Conservation (phyloP, 2,113 vertebrate genomes). For the Tragulus kanchil region DNA sequence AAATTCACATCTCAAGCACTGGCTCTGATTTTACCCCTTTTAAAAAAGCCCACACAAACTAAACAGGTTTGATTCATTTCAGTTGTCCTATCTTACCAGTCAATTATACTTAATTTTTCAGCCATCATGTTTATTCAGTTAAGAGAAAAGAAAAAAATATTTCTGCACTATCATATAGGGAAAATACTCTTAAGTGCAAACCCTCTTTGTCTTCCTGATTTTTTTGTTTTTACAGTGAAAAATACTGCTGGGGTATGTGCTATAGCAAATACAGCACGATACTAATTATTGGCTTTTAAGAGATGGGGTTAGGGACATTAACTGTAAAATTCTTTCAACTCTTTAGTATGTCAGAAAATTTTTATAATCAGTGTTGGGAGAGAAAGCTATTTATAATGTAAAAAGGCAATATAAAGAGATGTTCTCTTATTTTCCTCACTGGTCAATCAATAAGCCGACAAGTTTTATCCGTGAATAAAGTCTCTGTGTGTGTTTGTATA, state of each 20-base stretch:
- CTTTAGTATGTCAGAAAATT: neutral
- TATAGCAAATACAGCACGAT: neutral
- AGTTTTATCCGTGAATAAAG: neutral
- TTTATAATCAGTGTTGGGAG: neutral
- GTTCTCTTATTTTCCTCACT: neutral
- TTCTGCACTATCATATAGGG: neutral
- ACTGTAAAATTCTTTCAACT: neutral
- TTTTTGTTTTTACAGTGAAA: slow-evolving; percentile 13
- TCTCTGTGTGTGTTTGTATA: neutral
- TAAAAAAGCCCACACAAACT: neutral
- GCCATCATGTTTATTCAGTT: neutral
- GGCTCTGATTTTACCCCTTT: slow-evolving; percentile 8
- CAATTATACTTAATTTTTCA: slow-evolving; percentile 35
- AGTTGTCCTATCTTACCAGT: neutral
- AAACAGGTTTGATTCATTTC: neutral
- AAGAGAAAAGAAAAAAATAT: slow-evolving; percentile 25
- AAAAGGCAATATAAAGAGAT: neutral
- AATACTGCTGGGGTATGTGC: neutral
- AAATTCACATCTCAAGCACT: slow-evolving; percentile 30
- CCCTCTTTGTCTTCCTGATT: neutral
- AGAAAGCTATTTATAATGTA: neutral
- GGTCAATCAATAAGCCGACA: neutral
- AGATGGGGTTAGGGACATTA: neutral
- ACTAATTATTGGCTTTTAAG: neutral
- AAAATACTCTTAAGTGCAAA: slow-evolving; percentile 11